These are phyloP conservation scores for Octopus sinensis DNA, from an alignment of 1,140 invertebrate genomes.

Conservation along the genomic window DNA sequence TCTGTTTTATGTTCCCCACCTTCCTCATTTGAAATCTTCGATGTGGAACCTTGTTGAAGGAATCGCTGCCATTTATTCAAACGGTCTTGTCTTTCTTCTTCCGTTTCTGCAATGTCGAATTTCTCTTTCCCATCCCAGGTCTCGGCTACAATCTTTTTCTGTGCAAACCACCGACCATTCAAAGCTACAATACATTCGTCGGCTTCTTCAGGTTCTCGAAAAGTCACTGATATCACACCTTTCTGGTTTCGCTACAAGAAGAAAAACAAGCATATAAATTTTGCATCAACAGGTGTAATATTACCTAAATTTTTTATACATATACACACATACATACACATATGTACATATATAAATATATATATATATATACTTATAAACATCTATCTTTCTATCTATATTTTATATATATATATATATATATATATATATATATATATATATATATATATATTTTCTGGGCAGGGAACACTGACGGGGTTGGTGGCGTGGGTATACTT, in stretches of 20 bases:
- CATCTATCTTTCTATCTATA: too few relatives aligned
- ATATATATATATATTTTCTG: too few relatives aligned
- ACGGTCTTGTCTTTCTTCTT: constrained; percentile 77
- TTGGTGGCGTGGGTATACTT: too few relatives aligned
- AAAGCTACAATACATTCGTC: constrained; percentile 84
- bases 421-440: too few relatives aligned
- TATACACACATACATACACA: too few relatives aligned
- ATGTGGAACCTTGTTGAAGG: constrained; percentile 26
- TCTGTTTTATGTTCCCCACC: too few relatives aligned
- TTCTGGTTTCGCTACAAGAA: constrained; percentile 71
- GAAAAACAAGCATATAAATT: background rate
- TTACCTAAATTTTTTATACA: too few relatives aligned
- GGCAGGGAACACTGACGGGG: too few relatives aligned
- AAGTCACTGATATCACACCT: constrained; percentile 88
- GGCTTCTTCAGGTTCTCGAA: constrained; percentile 85
- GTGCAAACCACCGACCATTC: constrained; percentile 84
- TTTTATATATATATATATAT: too few relatives aligned
- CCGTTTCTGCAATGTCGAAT: constrained; percentile 87
- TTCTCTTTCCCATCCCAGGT: constrained; percentile 95
- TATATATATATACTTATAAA: too few relatives aligned
- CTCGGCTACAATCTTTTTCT: constrained; percentile 78
- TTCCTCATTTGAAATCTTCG: too few relatives aligned
- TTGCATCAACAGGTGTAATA: background rate
- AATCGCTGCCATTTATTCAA: constrained; percentile 86
- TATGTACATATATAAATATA: too few relatives aligned